Conservation (phyloP, 2,113 vertebrate genomes). For the Orcinus orca region DNA sequence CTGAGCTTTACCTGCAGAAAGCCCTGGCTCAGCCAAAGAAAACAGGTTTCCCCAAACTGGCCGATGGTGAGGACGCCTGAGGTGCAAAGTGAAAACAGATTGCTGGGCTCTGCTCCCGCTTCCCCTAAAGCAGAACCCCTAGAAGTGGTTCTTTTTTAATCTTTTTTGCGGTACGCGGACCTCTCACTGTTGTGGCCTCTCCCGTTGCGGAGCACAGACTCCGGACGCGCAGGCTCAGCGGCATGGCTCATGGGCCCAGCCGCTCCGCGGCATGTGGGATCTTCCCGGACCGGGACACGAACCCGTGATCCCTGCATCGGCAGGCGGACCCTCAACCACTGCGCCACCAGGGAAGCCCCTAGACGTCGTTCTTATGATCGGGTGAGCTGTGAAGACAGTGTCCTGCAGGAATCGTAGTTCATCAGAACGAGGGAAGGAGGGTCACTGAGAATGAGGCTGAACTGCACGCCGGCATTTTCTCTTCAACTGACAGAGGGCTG, state of each 20-base stretch:
- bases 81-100: not conserved
- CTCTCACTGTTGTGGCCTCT: no score
- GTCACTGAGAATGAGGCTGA: not conserved
- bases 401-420: not conserved
- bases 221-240: no score
- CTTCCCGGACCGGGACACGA: no score
- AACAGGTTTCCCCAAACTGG: not conserved
- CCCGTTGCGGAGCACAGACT: no score
- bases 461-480: not conserved
- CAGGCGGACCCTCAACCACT: no score
- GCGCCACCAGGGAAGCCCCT: not conserved
- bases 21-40: not conserved
- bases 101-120: not conserved
- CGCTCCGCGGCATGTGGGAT: no score
- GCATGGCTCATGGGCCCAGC: no score
- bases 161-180: no score
- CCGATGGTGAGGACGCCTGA: not conserved
- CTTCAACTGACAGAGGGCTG: not conserved
- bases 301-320: no score
- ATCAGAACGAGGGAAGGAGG: not conserved
- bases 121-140: not conserved
- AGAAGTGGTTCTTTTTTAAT: not conserved
- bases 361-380: not conserved
- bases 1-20: not conserved
- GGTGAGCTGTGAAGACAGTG: not conserved